A percentile compares a stretch with the other conserved stretches of the same genome.
Conservation (phyloP, 1,140 invertebrate species). For the Apis florea region DNA sequence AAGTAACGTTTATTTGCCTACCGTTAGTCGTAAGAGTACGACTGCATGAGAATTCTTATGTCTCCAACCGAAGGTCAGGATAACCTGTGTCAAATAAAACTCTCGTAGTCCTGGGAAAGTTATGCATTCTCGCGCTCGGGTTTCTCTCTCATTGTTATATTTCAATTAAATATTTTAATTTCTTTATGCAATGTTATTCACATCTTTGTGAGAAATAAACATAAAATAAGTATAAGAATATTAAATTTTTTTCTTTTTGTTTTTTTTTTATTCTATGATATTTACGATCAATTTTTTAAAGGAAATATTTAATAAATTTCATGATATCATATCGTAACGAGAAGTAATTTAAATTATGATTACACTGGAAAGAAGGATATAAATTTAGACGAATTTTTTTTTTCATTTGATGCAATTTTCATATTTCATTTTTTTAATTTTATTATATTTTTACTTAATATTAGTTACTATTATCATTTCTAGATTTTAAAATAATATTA, state of each 20-base stretch:
- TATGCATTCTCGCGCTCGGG: not conserved
- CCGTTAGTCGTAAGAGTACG: constrained; percentile 31
- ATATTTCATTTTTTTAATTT: too few species aligned
- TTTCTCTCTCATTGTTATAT: not conserved
- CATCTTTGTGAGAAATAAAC: not conserved
- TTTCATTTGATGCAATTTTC: too few species aligned
- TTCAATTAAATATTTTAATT: not conserved
- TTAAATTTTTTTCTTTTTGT: not conserved
- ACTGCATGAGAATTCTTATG: constrained; percentile 34
- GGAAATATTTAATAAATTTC: too few species aligned
- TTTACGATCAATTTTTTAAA: not conserved
- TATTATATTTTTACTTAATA: too few species aligned
- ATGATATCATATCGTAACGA: too few species aligned
- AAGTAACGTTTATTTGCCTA: constrained; percentile 38
- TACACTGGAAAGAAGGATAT: too few species aligned
- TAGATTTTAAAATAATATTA: too few species aligned
- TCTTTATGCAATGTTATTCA: not conserved
- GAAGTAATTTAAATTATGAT: too few species aligned
- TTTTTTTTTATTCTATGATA: too few species aligned
- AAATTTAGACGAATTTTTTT: too few species aligned
- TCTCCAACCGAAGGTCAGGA: not conserved
- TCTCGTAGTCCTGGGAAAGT: constrained; percentile 22
- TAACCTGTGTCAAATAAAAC: not conserved
- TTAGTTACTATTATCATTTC: too few species aligned
- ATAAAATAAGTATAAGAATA: not conserved